A percentile compares a stretch with the other conserved stretches of the same genome.
Conservation (phyloP, 2,888 invertebrate genomes). For the Lycia hirtaria region DNA sequence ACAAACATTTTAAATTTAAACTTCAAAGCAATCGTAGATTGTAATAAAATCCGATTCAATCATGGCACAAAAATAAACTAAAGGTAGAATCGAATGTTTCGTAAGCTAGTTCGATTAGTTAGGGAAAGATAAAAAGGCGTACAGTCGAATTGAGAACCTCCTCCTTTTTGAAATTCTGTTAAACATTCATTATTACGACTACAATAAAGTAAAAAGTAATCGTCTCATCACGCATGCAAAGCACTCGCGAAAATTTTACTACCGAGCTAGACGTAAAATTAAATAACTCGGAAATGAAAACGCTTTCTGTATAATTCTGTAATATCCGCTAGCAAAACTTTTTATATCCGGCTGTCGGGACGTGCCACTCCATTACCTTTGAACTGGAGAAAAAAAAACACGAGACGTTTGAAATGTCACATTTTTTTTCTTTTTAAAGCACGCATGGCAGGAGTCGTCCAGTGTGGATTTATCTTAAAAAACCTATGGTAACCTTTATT, state of each 20-base stretch:
- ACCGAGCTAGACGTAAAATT: conserved; percentile 42
- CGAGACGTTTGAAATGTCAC: conserved; percentile 20
- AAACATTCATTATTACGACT: background rate
- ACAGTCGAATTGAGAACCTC: too few species aligned
- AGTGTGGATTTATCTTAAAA: background rate
- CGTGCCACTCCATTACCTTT: conserved; percentile 46
- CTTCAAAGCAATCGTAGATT: conserved; percentile 36
- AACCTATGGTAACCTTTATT: background rate
- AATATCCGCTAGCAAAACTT: conserved; percentile 53
- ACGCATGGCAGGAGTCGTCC: background rate
- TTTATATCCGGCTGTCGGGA: conserved; percentile 40
- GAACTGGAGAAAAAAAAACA: conserved; percentile 34
- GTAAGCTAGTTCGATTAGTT: background rate
- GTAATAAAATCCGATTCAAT: conserved; percentile 33
- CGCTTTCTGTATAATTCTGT: conserved; percentile 51
- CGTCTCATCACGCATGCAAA: conserved; percentile 9
- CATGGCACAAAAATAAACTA: conserved; percentile 6
- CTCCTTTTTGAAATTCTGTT: too few species aligned
- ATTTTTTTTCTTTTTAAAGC: conserved; percentile 2
- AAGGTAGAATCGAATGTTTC: background rate
- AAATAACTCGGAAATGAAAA: conserved; percentile 55
- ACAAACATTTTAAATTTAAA: conserved; percentile 36
- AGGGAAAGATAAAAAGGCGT: too few species aligned
- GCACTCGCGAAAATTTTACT: conserved; percentile 13
- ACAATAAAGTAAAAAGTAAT: conserved; percentile 15